Conservation (phyloP, 2,797 vertebrate genomes). For the Zalophus californianus region DNA sequence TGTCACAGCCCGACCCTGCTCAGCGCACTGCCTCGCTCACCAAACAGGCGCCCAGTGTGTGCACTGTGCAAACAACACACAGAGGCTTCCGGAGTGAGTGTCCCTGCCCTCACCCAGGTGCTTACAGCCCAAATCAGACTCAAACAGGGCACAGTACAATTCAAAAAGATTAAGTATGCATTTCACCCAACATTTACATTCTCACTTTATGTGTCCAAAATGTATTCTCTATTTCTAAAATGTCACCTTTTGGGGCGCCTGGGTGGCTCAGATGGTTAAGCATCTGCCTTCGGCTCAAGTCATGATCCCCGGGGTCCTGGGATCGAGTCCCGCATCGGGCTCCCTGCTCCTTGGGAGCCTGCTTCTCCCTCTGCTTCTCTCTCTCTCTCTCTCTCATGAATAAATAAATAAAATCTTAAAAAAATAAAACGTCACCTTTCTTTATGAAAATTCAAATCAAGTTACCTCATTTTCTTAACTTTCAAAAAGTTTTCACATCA, state of each 20-base stretch:
- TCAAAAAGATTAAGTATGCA: neutral
- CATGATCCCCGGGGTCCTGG: too few species aligned
- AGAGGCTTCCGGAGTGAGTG: conserved; percentile 79
- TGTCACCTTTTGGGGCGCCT: neutral
- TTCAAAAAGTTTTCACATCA: neutral
- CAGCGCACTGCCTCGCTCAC: neutral
- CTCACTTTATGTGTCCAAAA: neutral
- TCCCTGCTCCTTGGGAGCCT: too few species aligned
- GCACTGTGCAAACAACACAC: neutral
- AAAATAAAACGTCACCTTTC: neutral
- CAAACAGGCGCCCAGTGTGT: too few species aligned
- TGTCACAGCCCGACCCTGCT: neutral
- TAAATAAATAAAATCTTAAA: too few species aligned
- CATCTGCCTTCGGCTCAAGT: too few species aligned
- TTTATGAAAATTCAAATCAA: neutral
- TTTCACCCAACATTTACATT: neutral
- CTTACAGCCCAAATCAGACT: conserved; percentile 53
- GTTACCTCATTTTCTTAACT: neutral
- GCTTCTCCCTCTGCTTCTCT: too few species aligned
- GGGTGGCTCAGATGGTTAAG: too few species aligned
- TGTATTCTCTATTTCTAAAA: conserved; percentile 8
- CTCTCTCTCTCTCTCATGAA: too few species aligned
- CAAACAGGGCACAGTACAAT: neutral
- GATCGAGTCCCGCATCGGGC: too few species aligned
- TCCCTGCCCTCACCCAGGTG: neutral